phyloP scores from a whole-genome alignment of 2,888 invertebrate genomes.

The Euphydryas editha region DNA sequence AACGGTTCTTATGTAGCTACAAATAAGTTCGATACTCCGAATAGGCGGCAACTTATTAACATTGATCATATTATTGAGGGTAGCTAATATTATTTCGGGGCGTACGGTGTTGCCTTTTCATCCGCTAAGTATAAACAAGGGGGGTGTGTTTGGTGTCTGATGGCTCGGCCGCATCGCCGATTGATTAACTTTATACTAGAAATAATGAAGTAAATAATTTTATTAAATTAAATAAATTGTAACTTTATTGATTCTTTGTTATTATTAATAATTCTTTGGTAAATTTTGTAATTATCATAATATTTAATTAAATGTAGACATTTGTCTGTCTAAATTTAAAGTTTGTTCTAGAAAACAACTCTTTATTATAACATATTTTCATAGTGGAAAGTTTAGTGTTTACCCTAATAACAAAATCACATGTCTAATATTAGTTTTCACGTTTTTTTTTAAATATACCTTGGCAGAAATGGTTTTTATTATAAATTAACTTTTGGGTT shows the following conservation, averaged over 20 bases:
- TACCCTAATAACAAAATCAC: too few species aligned
- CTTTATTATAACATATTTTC: too few species aligned
- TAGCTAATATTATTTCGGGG: slow-evolving; percentile 83
- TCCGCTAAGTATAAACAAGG: slow-evolving; percentile 83
- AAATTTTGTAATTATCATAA: background rate
- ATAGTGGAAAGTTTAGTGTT: too few species aligned
- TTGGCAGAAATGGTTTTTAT: background rate
- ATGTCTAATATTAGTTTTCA: too few species aligned
- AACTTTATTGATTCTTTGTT: slow-evolving; percentile 24
- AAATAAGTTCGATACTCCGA: slow-evolving; percentile 55
- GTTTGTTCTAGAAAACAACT: too few species aligned
- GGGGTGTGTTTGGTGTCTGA: slow-evolving; percentile 80
- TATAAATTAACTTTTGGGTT: slow-evolving; percentile 19
- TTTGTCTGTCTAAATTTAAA: too few species aligned
- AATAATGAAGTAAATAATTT: slow-evolving; percentile 51
- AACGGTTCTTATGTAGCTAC: slow-evolving; percentile 51
- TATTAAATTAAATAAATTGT: slow-evolving; percentile 43
- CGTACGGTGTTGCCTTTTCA: slow-evolving; percentile 83
- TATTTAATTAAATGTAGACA: too few species aligned
- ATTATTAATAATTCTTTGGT: too few species aligned
- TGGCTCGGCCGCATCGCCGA: slow-evolving; percentile 70
- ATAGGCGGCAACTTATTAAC: slow-evolving; percentile 53
- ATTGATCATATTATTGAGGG: slow-evolving; percentile 79
- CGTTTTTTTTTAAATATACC: too few species aligned
- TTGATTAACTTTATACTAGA: slow-evolving; percentile 77